Conservation (phyloP, 2,888 invertebrate genomes). For the Anthophora plumipes region DNA sequence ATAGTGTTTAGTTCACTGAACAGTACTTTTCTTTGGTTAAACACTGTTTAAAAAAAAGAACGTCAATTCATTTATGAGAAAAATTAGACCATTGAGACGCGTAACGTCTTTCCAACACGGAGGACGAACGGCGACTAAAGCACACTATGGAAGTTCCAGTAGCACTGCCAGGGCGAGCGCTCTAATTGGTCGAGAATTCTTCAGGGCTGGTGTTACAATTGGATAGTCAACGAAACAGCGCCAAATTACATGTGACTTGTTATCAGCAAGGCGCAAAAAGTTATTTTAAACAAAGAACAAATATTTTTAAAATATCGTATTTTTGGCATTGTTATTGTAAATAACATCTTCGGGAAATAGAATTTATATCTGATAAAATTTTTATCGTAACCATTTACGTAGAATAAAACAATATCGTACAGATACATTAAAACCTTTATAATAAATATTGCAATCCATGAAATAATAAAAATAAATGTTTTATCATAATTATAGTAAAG, state of each 20-base stretch:
- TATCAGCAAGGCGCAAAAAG: slow-evolving; percentile 36
- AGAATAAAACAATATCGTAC: background rate
- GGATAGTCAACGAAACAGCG: slow-evolving; percentile 16
- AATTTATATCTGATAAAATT: background rate
- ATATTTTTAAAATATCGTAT: background rate
- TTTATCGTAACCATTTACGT: background rate
- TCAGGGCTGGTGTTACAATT: slow-evolving; percentile 52
- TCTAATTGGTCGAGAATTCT: slow-evolving; percentile 56
- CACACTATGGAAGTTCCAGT: slow-evolving; percentile 41
- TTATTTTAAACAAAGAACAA: slow-evolving; percentile 36
- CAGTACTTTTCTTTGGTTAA: background rate
- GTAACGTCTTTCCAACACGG: slow-evolving; percentile 36
- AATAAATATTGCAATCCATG: background rate
- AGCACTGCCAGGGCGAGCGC: slow-evolving; percentile 40
- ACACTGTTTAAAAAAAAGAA: background rate
- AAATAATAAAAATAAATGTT: background rate
- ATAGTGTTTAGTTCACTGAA: background rate
- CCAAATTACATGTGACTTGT: slow-evolving; percentile 37
- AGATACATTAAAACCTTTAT: no score
- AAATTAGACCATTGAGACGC: slow-evolving; percentile 16
- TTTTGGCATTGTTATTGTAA: background rate
- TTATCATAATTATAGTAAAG: background rate
- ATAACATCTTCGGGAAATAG: background rate
- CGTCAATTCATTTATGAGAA: background rate
- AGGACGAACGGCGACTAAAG: slow-evolving; percentile 65